phyloP scores from a whole-genome alignment of 2,113 vertebrate species.

The Dicrurus megarhynchus region DNA sequence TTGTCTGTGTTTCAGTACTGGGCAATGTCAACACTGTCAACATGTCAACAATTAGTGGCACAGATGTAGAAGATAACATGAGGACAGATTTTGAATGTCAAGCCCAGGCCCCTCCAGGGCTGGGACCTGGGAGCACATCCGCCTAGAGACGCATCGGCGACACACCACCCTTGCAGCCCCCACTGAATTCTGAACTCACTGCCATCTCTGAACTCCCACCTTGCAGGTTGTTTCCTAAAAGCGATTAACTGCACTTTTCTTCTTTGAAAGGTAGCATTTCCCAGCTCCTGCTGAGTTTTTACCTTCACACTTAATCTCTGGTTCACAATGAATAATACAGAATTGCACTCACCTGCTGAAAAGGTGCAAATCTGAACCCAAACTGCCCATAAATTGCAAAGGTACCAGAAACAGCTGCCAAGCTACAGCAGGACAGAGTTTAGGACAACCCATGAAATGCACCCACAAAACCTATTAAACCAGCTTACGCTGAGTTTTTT shows the following conservation, averaged over 20 bases:
- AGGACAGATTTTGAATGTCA: neutral
- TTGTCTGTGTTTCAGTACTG: neutral
- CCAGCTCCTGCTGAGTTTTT: neutral
- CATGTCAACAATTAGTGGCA: neutral
- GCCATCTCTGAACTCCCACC: neutral
- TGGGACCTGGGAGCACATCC: neutral
- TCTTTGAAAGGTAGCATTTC: neutral
- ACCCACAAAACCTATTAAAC: neutral
- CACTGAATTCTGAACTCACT: neutral
- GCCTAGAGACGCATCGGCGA: rapidly evolving
- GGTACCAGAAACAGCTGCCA: neutral
- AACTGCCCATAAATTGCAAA: neutral
- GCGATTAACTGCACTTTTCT: neutral
- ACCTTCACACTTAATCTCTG: neutral
- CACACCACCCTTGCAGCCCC: neutral
- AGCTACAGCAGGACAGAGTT: neutral
- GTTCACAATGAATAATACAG: neutral
- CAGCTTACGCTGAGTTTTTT: neutral
- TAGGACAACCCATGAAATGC: neutral
- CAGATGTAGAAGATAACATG: neutral
- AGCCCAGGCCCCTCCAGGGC: neutral
- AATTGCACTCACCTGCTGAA: neutral
- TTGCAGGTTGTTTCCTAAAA: neutral
- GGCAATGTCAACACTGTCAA: conserved; percentile 17
- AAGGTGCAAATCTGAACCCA: neutral